Evolutionary conservation across 2,113 vertebrate species (phyloP), one percentile per base, ranked within the genome.

Genomic region (Chionodraco myersi): DNA sequence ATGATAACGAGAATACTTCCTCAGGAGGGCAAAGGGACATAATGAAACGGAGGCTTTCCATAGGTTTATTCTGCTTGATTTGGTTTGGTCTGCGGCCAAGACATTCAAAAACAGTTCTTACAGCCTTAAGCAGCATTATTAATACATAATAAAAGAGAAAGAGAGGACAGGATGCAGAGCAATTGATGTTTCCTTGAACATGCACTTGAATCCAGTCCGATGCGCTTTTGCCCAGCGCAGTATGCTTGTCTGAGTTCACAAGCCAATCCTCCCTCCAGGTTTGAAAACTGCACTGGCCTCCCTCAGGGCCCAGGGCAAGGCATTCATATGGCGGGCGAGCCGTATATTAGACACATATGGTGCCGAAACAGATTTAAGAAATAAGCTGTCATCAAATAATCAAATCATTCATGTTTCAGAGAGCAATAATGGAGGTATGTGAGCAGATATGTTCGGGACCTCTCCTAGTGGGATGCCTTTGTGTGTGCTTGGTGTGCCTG

Each of bases 301-400:
- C 57, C 84, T 66, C 73, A 75, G 80, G 88, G 48, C 93, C 88
- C 83, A 84, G 82, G 93, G 91, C 88, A 68, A 90, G 68, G 75
- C 89, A 82, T 85, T 86, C 83, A 73, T 60, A 85, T 66, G 71
- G 80, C 68, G 34, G 63, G 70, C 77, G 56, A 88, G 72, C 62
- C 14, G 67, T 88, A 84, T 72, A 90, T 92, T 92, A 91, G 88
- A 92, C 91, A 92, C 91, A 91, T 94, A 92, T 93, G 90, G 90
- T 93, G 88, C 92, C 91, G 90, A 90, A 90, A 93, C 89, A 89
- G 90, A 95, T 95, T 93, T 93, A 83, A 79, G 81, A 94, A 93
- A 94, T 94, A 92, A 93, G 90, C 91, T 93, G 91, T 93, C 92
- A 94, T 93, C 91, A 92, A 94, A 92, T 94, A 93, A 94, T 94